Evolutionary conservation across 2,888 invertebrate species (phyloP).

Genomic region (Meteorus colon): DNA sequence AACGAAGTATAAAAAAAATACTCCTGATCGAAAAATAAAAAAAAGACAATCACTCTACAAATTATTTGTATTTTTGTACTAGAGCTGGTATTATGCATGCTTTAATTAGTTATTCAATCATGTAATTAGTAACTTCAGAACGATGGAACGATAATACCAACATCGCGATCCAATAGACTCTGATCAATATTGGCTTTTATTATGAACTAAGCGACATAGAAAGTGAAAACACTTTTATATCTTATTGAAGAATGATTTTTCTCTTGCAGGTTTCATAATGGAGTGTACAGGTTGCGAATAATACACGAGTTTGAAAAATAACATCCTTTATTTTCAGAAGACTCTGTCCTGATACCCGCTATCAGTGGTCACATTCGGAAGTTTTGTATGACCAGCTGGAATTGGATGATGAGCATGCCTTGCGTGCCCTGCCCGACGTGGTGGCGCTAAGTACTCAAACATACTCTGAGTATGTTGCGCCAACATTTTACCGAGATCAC

Average conservation of each 20-base stretch:
- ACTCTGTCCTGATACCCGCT: constrained; percentile 59
- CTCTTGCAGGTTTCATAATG: no score
- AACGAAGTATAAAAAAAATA: constrained; percentile 38
- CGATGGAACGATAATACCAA: no score
- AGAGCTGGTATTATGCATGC: no score
- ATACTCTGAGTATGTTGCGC: constrained; percentile 91
- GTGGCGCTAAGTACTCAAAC: constrained; percentile 91
- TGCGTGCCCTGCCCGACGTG: constrained; percentile 66
- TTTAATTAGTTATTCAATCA: no score
- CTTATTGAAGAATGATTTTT: no score
- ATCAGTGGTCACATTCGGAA: constrained; percentile 79
- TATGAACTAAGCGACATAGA: no score
- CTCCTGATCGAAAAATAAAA: constrained; percentile 31
- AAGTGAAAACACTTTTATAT: no score
- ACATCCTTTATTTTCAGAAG: background rate
- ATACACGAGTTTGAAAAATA: no score
- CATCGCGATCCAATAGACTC: no score
- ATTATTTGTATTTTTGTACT: background rate
- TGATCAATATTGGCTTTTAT: no score
- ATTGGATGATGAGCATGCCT: constrained; percentile 79
- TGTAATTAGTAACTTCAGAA: no score
- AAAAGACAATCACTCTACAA: background rate
- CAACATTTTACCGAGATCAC: constrained; percentile 90
- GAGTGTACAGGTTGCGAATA: no score
- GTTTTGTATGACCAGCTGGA: constrained; percentile 73